Conservation (phyloP, 92 coral and sea anemone genomes). For the Parazoanthus darwini region DNA sequence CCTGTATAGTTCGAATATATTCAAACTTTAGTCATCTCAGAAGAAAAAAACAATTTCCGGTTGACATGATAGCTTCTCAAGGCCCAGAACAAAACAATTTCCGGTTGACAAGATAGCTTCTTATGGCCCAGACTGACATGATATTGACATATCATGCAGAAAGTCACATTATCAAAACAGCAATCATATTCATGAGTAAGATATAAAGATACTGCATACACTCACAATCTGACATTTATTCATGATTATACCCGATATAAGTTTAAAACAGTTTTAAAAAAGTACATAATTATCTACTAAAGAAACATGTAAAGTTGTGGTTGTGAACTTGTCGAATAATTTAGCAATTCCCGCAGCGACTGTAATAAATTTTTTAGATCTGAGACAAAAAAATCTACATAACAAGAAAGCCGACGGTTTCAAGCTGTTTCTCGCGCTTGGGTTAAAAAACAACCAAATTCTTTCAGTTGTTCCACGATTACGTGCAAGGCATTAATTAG, state of each 20-base stretch:
- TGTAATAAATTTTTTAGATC: slow-evolving; percentile 5
- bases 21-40: too few species aligned
- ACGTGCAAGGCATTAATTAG: background rate
- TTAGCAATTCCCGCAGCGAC: slow-evolving; percentile 6
- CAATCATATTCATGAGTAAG: too few species aligned
- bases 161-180: background rate
- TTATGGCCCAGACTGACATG: background rate
- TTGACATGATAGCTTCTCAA: background rate
- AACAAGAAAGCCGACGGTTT: background rate
- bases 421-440: slow-evolving; percentile 5
- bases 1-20: background rate
- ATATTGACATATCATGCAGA: background rate
- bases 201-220: too few species aligned
- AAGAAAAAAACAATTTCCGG: background rate
- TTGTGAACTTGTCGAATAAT: background rate
- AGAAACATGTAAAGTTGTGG: background rate
- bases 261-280: too few species aligned
- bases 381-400: slow-evolving; percentile 15
- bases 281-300: background rate
- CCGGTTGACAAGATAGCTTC: background rate
- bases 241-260: too few species aligned
- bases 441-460: background rate
- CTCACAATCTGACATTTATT: too few species aligned
- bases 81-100: too few species aligned
- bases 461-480: background rate